Conservation (phyloP, 2,797 vertebrate genomes). For the Lutjanus argentimaculatus region DNA sequence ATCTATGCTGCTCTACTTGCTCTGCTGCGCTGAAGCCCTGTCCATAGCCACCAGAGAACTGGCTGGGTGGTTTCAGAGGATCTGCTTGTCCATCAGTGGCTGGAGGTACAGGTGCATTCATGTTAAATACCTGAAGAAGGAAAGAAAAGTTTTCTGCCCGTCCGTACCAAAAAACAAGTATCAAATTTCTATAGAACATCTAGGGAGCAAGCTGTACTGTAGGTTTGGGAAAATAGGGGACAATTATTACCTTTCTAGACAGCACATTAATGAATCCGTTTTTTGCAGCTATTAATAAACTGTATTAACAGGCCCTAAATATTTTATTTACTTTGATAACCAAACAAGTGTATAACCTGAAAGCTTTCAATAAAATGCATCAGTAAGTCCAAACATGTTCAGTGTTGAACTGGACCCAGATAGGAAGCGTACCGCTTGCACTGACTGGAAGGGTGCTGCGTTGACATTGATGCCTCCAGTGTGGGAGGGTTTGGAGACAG, state of each 20-base stretch:
- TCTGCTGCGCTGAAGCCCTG: conserved; percentile 91
- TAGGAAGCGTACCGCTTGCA: conserved; percentile 93
- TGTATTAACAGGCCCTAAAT: not conserved
- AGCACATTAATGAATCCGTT: not conserved
- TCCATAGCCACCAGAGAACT: conserved; percentile 93
- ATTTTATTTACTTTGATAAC: conserved; percentile 2
- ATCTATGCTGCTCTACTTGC: conserved; percentile 93
- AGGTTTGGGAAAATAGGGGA: conserved; percentile 1
- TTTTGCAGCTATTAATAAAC: conserved; percentile 9
- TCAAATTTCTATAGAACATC: not conserved
- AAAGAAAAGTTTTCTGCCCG: not conserved
- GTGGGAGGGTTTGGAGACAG: conserved; percentile 95
- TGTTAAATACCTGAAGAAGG: conserved; percentile 92
- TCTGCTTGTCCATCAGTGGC: conserved; percentile 89
- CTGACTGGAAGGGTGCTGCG: conserved; percentile 99
- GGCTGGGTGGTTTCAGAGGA: conserved; percentile 91
- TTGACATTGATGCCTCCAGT: conserved; percentile 99
- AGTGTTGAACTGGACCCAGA: conserved; percentile 36
- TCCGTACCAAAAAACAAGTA: not conserved
- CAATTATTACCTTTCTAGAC: not conserved
- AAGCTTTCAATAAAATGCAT: not conserved
- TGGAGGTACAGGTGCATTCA: conserved; percentile 97
- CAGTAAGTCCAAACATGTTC: conserved; percentile 12
- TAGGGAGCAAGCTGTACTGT: not conserved
- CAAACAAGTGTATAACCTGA: not conserved